Percentiles rank a stretch among this genome's conserved stretches.
Evolutionary conservation across 1,140 invertebrate species (phyloP).

Genomic region (Bemisia tabaci): DNA sequence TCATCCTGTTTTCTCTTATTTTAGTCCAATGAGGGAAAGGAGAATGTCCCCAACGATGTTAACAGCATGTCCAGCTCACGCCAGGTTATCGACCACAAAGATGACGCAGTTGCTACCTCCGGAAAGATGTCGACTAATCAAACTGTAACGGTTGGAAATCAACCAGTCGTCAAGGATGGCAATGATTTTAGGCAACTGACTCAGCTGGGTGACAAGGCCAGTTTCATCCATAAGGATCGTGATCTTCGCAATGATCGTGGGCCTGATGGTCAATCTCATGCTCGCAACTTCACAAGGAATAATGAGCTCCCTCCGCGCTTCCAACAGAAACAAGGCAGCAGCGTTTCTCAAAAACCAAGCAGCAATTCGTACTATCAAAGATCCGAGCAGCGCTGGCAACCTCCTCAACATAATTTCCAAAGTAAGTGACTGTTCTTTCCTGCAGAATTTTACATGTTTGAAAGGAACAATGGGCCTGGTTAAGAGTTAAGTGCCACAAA

Average conservation of each 20-base stretch:
- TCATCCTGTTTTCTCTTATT: neutral
- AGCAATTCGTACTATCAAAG: neutral
- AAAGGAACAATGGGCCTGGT: no score
- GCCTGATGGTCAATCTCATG: neutral
- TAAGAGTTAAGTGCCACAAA: no score
- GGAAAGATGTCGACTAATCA: neutral
- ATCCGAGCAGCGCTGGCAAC: neutral
- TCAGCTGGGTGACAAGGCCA: slow-evolving; percentile 18
- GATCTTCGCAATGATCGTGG: neutral
- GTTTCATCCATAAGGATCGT: neutral
- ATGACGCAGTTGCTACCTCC: neutral
- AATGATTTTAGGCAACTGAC: slow-evolving; percentile 31
- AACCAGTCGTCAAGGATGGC: slow-evolving; percentile 12
- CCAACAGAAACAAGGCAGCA: neutral
- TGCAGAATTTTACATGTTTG: no score
- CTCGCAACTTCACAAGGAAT: neutral
- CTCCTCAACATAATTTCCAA: neutral
- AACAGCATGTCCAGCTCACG: neutral
- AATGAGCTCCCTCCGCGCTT: neutral
- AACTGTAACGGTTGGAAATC: neutral
- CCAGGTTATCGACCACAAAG: neutral
- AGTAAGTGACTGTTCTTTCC: no score
- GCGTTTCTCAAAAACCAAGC: neutral
- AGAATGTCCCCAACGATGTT: neutral
- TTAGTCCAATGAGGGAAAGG: neutral